phyloP scores from a whole-genome alignment of 2,113 vertebrate species.

The Syngnathus floridae region DNA sequence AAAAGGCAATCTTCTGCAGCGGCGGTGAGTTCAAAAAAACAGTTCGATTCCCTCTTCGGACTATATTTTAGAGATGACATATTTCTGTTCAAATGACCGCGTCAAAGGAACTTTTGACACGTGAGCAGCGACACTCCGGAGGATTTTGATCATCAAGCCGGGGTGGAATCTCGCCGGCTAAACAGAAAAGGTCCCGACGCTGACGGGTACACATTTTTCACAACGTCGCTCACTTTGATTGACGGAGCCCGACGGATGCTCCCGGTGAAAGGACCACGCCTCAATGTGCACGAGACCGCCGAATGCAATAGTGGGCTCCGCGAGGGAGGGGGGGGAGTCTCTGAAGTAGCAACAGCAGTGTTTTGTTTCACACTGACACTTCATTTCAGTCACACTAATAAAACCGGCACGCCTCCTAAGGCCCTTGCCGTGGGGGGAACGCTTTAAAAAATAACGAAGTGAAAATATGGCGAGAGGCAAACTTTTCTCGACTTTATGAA shows the following conservation, averaged over 20 bases:
- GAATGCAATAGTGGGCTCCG: slow-evolving; percentile 49
- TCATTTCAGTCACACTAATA: slow-evolving; percentile 59
- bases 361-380: slow-evolving; percentile 59
- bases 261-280: slow-evolving; percentile 55
- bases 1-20: slow-evolving; percentile 58
- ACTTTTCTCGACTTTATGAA: slow-evolving; percentile 34
- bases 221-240: slow-evolving; percentile 58
- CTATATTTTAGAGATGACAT: background rate
- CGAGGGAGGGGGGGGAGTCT: slow-evolving; percentile 32
- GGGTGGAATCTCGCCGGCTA: slow-evolving; percentile 47
- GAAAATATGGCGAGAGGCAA: slow-evolving; percentile 24
- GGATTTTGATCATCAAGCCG: slow-evolving; percentile 51
- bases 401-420: slow-evolving; percentile 46
- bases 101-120: background rate
- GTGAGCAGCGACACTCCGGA: slow-evolving; percentile 17
- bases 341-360: slow-evolving; percentile 45
- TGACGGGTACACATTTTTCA: slow-evolving; percentile 50
- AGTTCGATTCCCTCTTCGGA: background rate
- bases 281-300: slow-evolving; percentile 51
- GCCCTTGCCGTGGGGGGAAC: slow-evolving; percentile 22
- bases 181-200: slow-evolving; percentile 47
- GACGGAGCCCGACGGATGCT: slow-evolving; percentile 50
- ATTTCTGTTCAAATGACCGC: slow-evolving; percentile 3
- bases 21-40: background rate
- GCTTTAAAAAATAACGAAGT: slow-evolving; percentile 25